Conservation (phyloP, 1,140 invertebrate genomes). For the Oryzaephilus surinamensis region DNA sequence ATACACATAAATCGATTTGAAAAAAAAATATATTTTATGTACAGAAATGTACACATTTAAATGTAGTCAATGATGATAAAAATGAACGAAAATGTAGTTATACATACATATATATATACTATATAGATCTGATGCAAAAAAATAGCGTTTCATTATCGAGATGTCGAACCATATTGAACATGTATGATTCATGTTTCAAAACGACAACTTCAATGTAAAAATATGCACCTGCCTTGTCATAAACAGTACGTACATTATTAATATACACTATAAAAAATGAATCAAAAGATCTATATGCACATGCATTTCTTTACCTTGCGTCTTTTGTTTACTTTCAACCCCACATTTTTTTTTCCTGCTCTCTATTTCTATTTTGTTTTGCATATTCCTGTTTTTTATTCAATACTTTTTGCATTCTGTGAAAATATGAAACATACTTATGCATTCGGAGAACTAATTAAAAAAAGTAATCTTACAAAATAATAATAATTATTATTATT, state of each 20-base stretch:
- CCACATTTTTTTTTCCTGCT: constrained; percentile 4
- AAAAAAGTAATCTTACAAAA: too few relatives aligned
- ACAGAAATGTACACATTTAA: too few relatives aligned
- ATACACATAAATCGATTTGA: too few relatives aligned
- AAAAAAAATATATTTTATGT: too few relatives aligned
- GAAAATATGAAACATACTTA: too few relatives aligned
- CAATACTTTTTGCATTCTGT: too few relatives aligned
- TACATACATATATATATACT: constrained; percentile 17
- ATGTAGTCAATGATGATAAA: constrained; percentile 20
- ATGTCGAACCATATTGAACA: constrained; percentile 36
- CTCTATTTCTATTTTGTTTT: background rate
- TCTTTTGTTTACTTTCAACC: constrained; percentile 3
- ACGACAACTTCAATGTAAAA: constrained; percentile 36
- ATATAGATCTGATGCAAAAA: constrained; percentile 20
- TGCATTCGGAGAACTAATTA: too few relatives aligned
- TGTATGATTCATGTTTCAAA: constrained; percentile 30
- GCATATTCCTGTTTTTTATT: too few relatives aligned
- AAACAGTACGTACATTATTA: constrained; percentile 36
- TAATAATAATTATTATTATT: too few relatives aligned
- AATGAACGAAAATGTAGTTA: too few relatives aligned
- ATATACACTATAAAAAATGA: constrained; percentile 30
- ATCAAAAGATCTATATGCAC: constrained; percentile 18
- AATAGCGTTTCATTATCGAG: constrained; percentile 34
- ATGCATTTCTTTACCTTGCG: constrained; percentile 14
- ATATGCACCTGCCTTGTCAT: constrained; percentile 35